These are phyloP conservation scores for Semaprochilodus insignis DNA, from an alignment of 2,797 vertebrate species.

Conservation along the genomic window DNA sequence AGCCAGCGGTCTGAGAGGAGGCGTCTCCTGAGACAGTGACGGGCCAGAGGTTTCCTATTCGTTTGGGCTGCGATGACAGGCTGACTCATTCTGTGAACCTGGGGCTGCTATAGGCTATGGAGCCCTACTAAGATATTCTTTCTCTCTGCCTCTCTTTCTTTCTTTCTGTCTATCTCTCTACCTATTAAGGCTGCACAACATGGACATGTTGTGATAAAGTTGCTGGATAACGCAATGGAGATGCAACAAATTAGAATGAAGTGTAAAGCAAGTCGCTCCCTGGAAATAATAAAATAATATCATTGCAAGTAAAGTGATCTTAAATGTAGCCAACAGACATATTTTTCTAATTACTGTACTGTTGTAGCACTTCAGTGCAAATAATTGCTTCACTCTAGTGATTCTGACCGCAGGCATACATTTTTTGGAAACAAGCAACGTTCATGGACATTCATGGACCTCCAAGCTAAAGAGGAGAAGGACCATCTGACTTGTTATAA, in stretches of 20 bases:
- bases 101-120: constrained; percentile 1
- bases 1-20: constrained; percentile 38
- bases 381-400: too few relatives aligned
- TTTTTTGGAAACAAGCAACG: too few relatives aligned
- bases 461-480: too few relatives aligned
- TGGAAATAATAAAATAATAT: background rate
- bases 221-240: background rate
- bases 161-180: background rate
- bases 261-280: background rate
- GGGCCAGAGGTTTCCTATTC: constrained; percentile 43
- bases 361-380: too few relatives aligned
- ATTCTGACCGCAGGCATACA: too few relatives aligned
- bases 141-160: background rate
- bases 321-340: background rate
- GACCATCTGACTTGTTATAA: too few relatives aligned
- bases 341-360: background rate
- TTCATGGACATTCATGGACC: too few relatives aligned
- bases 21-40: constrained; percentile 30
- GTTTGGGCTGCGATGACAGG: constrained; percentile 40
- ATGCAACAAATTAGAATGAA: background rate
- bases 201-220: background rate
- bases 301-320: too few relatives aligned
- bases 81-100: constrained; percentile 21
- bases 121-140: background rate
- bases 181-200: background rate